Evolutionary conservation across 2,888 invertebrate species (phyloP).

Genomic region (Elmis aenea): DNA sequence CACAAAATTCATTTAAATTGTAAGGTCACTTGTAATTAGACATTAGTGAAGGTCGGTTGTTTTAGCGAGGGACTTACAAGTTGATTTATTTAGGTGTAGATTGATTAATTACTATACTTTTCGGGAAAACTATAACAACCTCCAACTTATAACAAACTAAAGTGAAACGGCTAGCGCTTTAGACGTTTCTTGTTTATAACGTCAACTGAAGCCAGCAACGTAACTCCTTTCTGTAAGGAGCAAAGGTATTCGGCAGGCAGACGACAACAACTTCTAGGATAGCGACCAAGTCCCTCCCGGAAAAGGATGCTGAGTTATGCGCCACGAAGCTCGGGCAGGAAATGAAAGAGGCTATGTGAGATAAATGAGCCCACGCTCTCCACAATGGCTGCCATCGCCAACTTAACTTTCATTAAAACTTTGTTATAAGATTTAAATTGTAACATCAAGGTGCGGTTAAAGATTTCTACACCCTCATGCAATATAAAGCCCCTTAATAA

Average conservation of each 20-base stretch:
- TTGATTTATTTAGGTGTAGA: too few relatives aligned
- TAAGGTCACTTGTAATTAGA: too few relatives aligned
- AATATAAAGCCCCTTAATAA: too few relatives aligned
- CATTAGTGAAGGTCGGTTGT: too few relatives aligned
- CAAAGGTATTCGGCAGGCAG: conserved; percentile 25
- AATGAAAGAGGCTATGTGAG: conserved; percentile 40
- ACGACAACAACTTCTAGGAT: conserved; percentile 26
- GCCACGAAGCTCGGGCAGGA: conserved; percentile 35
- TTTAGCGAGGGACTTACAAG: too few relatives aligned
- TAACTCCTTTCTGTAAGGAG: too few relatives aligned
- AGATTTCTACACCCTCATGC: conserved; percentile 11
- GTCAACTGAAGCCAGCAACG: neutral
- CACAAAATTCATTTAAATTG: too few relatives aligned
- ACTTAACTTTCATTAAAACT: conserved; percentile 39
- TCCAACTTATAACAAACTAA: too few relatives aligned
- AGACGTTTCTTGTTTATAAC: conserved; percentile 1
- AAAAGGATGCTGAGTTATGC: conserved; percentile 36
- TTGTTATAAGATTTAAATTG: conserved; percentile 36
- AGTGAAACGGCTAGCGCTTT: too few relatives aligned
- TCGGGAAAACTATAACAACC: too few relatives aligned
- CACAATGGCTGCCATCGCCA: conserved; percentile 32
- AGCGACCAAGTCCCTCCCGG: conserved; percentile 30
- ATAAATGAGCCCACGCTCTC: conserved; percentile 35
- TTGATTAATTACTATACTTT: too few relatives aligned
- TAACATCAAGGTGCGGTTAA: conserved; percentile 24